Conservation (phyloP, 2,113 vertebrate species). For the Himantopus leucocephalus region DNA sequence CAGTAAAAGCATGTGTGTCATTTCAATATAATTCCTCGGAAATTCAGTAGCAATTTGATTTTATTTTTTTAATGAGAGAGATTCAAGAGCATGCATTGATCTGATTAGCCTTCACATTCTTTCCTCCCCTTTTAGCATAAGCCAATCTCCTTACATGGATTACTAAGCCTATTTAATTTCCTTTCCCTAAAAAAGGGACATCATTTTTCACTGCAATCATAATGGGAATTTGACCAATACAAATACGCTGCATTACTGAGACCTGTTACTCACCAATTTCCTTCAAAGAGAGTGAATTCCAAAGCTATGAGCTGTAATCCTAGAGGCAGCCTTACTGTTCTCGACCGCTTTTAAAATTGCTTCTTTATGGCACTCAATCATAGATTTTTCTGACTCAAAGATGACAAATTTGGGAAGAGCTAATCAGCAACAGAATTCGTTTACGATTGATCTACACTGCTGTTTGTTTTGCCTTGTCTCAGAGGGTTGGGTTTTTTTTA, state of each 20-base stretch:
- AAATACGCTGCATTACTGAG: background rate
- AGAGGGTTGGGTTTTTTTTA: background rate
- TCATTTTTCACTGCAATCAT: constrained; percentile 12
- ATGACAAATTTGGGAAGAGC: background rate
- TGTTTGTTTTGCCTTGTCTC: background rate
- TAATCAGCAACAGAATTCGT: background rate
- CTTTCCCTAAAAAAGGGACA: background rate
- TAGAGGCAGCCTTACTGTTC: background rate
- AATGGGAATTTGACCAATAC: constrained; percentile 12
- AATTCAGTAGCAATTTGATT: constrained; percentile 27
- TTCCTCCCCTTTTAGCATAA: background rate
- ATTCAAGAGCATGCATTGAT: background rate
- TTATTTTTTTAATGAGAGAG: constrained; percentile 7
- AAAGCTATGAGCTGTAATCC: background rate
- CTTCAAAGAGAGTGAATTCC: background rate
- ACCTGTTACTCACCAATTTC: background rate
- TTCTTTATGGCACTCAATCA: background rate
- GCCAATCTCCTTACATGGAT: background rate
- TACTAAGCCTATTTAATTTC: constrained; percentile 18
- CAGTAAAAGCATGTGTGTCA: background rate
- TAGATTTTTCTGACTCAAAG: background rate
- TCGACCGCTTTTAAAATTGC: constrained; percentile 6
- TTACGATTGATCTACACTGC: background rate
- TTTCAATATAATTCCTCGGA: background rate
- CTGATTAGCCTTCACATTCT: constrained; percentile 5